phyloP scores from a whole-genome alignment of 2,797 vertebrate species.

The Pampus argenteus region DNA sequence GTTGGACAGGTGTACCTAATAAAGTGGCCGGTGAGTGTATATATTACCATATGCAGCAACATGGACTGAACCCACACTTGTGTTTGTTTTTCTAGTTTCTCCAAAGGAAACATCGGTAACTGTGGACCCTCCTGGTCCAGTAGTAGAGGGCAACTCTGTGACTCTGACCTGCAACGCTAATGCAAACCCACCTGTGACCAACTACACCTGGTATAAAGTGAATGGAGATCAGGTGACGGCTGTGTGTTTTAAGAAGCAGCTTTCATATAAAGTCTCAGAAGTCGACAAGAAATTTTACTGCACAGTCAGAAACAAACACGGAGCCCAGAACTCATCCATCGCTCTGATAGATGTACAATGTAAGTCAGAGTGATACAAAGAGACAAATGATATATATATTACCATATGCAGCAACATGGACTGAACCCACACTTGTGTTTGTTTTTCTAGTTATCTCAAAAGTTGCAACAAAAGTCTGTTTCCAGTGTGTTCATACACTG shows the following conservation, averaged over 20 bases:
- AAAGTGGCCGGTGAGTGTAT: no score
- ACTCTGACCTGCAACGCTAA: conserved; percentile 67
- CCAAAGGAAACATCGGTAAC: conserved; percentile 66
- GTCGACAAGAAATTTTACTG: conserved; percentile 66
- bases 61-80: not conserved
- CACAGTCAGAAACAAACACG: conserved; percentile 60
- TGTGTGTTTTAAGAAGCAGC: conserved; percentile 19
- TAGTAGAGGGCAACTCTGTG: conserved; percentile 67
- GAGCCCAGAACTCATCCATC: conserved; percentile 72
- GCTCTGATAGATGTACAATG: conserved; percentile 68
- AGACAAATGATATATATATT: not conserved
- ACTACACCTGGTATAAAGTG: conserved; percentile 75
- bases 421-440: conserved; percentile 16
- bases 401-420: not conserved
- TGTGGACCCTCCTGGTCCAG: conserved; percentile 31
- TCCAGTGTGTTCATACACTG: conserved; percentile 23
- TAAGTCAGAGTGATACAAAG: conserved; percentile 54
- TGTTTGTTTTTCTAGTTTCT: conserved; percentile 63
- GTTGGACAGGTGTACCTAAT: no score
- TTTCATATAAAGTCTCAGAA: conserved; percentile 48
- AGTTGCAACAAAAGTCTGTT: conserved; percentile 42
- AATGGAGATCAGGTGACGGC: conserved; percentile 40
- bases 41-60: no score
- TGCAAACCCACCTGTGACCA: conserved; percentile 65
- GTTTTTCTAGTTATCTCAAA: conserved; percentile 71